A percentile compares a stretch with the other conserved stretches of the same genome.
Evolutionary conservation across 1,140 invertebrate genomes (phyloP).

Genomic region (Leguminivora glycinivorella): DNA sequence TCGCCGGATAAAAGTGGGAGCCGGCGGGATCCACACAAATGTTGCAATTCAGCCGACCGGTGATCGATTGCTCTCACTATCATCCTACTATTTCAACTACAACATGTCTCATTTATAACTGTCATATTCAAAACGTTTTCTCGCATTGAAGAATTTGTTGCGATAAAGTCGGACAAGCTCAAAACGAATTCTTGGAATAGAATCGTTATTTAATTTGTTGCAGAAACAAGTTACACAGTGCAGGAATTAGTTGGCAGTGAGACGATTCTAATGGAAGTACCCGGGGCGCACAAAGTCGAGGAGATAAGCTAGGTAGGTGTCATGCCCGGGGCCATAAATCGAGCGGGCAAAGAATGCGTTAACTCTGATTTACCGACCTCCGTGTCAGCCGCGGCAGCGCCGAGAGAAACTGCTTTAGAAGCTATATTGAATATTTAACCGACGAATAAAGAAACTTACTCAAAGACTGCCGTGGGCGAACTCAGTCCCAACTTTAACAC

Average conservation of each 20-base stretch:
- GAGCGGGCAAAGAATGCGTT: conserved; percentile 57
- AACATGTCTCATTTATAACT: conserved; percentile 61
- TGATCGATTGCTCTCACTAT: conserved; percentile 63
- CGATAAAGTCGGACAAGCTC: conserved; percentile 38
- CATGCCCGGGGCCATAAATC: conserved; percentile 55
- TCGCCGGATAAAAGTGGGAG: conserved; percentile 55
- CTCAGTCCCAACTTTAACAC: conserved; percentile 18
- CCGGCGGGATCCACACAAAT: conserved; percentile 62
- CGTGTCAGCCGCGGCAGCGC: conserved; percentile 40
- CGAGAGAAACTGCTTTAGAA: conserved; percentile 32
- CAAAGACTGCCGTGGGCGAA: conserved; percentile 16
- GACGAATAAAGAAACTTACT: conserved; percentile 14
- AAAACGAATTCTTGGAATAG: conserved; percentile 21
- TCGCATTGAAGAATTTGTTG: conserved; percentile 44
- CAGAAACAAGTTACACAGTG: background rate
- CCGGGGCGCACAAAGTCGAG: conserved; percentile 47
- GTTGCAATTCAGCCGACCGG: conserved; percentile 57
- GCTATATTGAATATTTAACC: conserved; percentile 29
- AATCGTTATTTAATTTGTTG: background rate
- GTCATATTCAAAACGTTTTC: conserved; percentile 61
- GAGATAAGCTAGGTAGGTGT: conserved; percentile 45
- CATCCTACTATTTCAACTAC: conserved; percentile 62
- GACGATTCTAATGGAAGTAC: conserved; percentile 34
- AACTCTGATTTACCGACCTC: conserved; percentile 61
- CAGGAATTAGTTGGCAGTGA: conserved; percentile 35